phyloP scores from a whole-genome alignment of 2,113 vertebrate genomes.

The Oxyura jamaicensis region DNA sequence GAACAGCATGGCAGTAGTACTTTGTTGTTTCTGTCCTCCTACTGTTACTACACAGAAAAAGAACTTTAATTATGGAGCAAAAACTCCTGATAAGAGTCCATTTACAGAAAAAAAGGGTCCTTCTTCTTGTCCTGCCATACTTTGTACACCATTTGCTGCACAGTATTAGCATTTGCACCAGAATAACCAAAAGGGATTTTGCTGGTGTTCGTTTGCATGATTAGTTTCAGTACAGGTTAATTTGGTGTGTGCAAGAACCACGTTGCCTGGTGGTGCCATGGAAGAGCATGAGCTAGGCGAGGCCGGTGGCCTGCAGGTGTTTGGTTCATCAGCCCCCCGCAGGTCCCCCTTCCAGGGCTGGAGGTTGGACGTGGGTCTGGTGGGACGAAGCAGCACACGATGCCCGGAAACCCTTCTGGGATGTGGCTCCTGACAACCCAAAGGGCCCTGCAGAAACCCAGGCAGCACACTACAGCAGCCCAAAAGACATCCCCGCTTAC shows the following conservation, averaged over 20 bases:
- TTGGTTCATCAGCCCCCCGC: neutral
- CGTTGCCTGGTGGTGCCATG: accelerated
- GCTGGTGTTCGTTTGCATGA: neutral
- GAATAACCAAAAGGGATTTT: neutral
- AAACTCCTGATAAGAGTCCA: neutral
- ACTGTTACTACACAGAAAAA: too few relatives aligned
- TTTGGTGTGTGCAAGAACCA: neutral
- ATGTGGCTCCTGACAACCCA: accelerated
- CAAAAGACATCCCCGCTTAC: neutral
- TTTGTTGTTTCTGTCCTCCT: neutral
- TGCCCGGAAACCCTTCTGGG: neutral
- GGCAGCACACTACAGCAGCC: accelerated
- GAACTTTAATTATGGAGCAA: neutral
- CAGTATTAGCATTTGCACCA: neutral
- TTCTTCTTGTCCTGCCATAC: neutral
- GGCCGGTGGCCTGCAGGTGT: neutral
- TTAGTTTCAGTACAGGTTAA: neutral
- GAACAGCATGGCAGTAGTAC: neutral
- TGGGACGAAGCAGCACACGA: neutral
- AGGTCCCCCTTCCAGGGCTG: too few relatives aligned
- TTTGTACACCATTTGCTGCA: neutral
- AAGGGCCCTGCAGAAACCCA: neutral
- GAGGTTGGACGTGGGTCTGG: neutral
- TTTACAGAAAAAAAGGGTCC: neutral
- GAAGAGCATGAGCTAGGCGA: neutral